Conservation (phyloP, 2,888 invertebrate genomes). For the Ophraella communa region DNA sequence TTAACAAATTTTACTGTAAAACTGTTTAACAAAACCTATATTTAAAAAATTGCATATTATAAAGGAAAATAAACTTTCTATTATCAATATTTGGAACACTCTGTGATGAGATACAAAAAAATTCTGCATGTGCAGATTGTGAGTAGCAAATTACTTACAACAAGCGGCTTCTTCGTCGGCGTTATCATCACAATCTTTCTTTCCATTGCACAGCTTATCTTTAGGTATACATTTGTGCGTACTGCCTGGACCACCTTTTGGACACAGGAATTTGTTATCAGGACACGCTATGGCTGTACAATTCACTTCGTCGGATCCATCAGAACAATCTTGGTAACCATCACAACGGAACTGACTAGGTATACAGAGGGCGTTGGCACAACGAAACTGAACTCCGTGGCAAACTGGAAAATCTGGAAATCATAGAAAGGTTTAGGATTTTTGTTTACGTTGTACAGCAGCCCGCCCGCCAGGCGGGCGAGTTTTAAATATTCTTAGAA, state of each 20-base stretch:
- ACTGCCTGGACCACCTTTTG: slow-evolving; percentile 73
- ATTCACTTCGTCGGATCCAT: slow-evolving; percentile 88
- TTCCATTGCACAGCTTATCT: slow-evolving; percentile 88
- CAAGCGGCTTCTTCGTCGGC: slow-evolving; percentile 89
- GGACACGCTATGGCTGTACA: slow-evolving; percentile 88
- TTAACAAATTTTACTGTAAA: too few species aligned
- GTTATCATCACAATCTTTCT: slow-evolving; percentile 88
- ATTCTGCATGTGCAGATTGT: too few species aligned
- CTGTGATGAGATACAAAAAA: too few species aligned
- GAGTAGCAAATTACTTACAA: slow-evolving; percentile 74
- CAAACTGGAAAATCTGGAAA: slow-evolving; percentile 88
- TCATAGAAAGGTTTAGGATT: neutral
- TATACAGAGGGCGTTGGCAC: slow-evolving; percentile 92
- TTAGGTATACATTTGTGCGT: slow-evolving; percentile 87
- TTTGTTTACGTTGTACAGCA: neutral
- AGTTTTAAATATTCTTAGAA: slow-evolving; percentile 9
- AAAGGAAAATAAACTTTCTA: too few species aligned
- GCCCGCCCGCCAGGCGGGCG: too few species aligned
- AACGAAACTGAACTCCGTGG: slow-evolving; percentile 89
- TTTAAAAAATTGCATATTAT: too few species aligned
- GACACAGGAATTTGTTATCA: slow-evolving; percentile 90
- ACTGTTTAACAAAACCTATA: too few species aligned
- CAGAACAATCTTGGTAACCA: slow-evolving; percentile 89
- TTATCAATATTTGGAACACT: too few species aligned
- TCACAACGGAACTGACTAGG: slow-evolving; percentile 86